Percentiles rank a stretch among this genome's conserved stretches.
Evolutionary conservation across 2,113 vertebrate species (phyloP).

Genomic region (Psilopsiagon aymara): DNA sequence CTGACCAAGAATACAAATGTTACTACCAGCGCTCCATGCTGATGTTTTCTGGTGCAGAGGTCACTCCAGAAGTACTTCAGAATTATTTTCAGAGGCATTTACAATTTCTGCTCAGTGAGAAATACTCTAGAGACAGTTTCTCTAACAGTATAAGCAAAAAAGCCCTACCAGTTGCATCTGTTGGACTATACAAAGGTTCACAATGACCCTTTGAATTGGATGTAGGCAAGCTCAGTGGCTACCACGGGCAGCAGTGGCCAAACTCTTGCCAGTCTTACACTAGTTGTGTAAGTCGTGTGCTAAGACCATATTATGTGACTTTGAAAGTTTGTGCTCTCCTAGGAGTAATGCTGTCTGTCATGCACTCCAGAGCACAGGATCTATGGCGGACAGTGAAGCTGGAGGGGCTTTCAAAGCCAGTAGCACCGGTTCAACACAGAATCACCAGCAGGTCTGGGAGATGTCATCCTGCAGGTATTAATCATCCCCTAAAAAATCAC

Average conservation of each 20-base stretch:
- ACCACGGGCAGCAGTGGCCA: accelerated
- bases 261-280: accelerated
- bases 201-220: background rate
- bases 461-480: background rate
- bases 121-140: background rate
- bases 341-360: background rate
- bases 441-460: background rate
- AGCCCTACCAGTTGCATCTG: background rate
- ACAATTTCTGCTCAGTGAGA: background rate
- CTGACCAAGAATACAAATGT: background rate
- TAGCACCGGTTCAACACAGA: accelerated
- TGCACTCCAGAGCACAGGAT: background rate
- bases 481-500: background rate
- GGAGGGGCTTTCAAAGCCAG: accelerated
- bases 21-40: accelerated
- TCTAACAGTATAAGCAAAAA: background rate
- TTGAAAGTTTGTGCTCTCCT: background rate
- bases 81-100: accelerated
- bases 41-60: background rate
- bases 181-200: background rate
- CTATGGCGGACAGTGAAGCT: background rate
- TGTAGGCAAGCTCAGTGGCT: background rate
- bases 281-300: accelerated
- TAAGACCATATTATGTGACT: accelerated
- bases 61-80: background rate